Evolutionary conservation across 2,888 invertebrate species (phyloP).

Genomic region (Mesochorus sp.): DNA sequence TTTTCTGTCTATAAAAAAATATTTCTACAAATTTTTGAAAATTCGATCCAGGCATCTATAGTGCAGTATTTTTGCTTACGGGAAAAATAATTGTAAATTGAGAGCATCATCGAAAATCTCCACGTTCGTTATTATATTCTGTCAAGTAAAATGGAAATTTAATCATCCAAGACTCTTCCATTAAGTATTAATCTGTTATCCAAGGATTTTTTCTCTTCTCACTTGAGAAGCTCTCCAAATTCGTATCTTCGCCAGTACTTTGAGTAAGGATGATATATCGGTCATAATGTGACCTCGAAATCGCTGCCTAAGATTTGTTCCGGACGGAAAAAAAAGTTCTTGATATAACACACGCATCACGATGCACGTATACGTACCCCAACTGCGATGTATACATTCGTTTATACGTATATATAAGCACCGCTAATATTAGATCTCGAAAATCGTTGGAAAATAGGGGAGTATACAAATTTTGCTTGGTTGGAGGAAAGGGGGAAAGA

Average conservation of each 20-base stretch:
- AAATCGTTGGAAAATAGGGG: constrained; percentile 65
- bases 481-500: constrained; percentile 44
- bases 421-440: constrained; percentile 77
- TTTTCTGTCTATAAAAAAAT: background rate
- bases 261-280: no score
- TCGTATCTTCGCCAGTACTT: background rate
- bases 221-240: constrained; percentile 3
- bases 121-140: no score
- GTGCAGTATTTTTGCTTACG: background rate
- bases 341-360: constrained; percentile 9
- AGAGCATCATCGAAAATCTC: no score
- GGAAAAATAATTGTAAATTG: no score
- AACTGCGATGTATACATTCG: background rate
- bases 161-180: no score
- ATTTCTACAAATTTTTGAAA: background rate
- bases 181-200: constrained; percentile 7
- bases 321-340: constrained; percentile 4
- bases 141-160: no score
- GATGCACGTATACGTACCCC: no score
- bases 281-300: constrained; percentile 12
- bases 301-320: constrained; percentile 36
- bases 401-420: constrained; percentile 39
- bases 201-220: background rate
- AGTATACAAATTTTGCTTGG: constrained; percentile 46
- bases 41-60: no score